Conservation (phyloP, 2,888 invertebrate species). For the Tipula vernalis region DNA sequence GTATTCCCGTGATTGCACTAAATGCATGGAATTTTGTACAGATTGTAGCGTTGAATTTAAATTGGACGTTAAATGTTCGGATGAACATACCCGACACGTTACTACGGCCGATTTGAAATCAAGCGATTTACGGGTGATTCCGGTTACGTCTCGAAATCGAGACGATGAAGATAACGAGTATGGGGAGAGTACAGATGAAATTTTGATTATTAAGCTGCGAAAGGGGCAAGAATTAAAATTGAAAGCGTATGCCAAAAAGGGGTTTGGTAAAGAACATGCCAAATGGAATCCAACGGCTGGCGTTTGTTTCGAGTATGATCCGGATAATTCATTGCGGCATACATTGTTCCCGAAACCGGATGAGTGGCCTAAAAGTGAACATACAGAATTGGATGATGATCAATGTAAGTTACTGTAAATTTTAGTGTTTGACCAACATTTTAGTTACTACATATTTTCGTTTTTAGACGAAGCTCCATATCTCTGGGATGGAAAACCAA, state of each 20-base stretch:
- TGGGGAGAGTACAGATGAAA: slow-evolving; percentile 79
- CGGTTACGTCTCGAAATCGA: slow-evolving; percentile 82
- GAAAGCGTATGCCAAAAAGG: slow-evolving; percentile 92
- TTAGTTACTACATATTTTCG: neutral
- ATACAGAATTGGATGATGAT: slow-evolving; percentile 83
- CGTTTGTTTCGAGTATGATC: slow-evolving; percentile 98
- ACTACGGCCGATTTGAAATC: slow-evolving; percentile 94
- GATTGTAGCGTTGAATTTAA: slow-evolving; percentile 98
- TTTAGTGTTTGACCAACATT: neutral
- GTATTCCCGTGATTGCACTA: slow-evolving; percentile 86
- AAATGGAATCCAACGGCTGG: slow-evolving; percentile 99
- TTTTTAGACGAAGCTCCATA: slow-evolving; percentile 72
- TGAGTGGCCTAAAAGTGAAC: slow-evolving; percentile 98
- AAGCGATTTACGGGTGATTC: slow-evolving; percentile 80
- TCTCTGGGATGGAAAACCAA: slow-evolving; percentile 89
- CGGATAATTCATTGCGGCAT: slow-evolving; percentile 93
- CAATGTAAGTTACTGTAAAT: slow-evolving; percentile 43
- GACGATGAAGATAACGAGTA: slow-evolving; percentile 91
- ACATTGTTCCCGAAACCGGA: slow-evolving; percentile 93
- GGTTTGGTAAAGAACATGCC: slow-evolving; percentile 87
- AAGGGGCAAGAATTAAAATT: slow-evolving; percentile 88
- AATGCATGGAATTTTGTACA: slow-evolving; percentile 90
- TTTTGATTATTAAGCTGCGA: slow-evolving; percentile 55
- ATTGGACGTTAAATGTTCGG: slow-evolving; percentile 87
- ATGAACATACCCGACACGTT: slow-evolving; percentile 89